Evolutionary conservation across 2,113 vertebrate species (phyloP).

Genomic region (Probosciger aterrimus): DNA sequence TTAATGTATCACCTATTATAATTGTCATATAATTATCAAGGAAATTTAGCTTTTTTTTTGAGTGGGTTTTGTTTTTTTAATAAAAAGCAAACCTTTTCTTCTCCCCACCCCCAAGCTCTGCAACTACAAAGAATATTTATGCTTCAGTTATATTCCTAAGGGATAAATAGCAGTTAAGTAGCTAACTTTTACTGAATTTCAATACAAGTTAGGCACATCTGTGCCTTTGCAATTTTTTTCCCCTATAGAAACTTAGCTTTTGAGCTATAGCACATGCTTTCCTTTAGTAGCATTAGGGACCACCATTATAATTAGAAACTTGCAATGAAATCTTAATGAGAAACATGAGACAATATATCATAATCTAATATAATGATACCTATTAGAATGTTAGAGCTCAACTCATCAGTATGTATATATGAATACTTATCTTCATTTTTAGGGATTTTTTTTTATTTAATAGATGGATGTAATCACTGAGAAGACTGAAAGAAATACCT

Average conservation of each 20-base stretch:
- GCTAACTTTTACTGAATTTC: neutral
- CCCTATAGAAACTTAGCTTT: neutral
- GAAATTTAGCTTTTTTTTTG: neutral
- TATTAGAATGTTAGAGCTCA: constrained; percentile 55
- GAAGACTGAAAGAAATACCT: constrained; percentile 34
- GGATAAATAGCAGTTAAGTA: neutral
- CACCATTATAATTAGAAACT: constrained; percentile 57
- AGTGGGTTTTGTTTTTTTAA: neutral
- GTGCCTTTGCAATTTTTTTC: neutral
- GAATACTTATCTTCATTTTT: constrained; percentile 56
- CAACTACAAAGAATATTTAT: neutral
- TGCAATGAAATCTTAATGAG: constrained; percentile 59
- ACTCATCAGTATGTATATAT: constrained; percentile 35
- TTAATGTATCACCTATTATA: neutral
- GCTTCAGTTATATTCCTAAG: neutral
- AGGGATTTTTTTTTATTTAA: constrained; percentile 47
- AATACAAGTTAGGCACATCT: neutral
- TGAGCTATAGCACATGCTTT: neutral
- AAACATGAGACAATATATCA: constrained; percentile 61
- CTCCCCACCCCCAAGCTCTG: neutral
- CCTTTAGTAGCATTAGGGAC: neutral
- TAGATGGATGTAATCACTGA: constrained; percentile 43
- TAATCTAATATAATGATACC: constrained; percentile 58
- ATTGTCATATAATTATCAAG: neutral
- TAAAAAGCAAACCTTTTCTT: neutral